Evolutionary conservation across 92 coral and sea anemone genomes (phyloP), one percentile per base, ranked within the genome.

Genomic region (Chrysogorgia sp.): DNA sequence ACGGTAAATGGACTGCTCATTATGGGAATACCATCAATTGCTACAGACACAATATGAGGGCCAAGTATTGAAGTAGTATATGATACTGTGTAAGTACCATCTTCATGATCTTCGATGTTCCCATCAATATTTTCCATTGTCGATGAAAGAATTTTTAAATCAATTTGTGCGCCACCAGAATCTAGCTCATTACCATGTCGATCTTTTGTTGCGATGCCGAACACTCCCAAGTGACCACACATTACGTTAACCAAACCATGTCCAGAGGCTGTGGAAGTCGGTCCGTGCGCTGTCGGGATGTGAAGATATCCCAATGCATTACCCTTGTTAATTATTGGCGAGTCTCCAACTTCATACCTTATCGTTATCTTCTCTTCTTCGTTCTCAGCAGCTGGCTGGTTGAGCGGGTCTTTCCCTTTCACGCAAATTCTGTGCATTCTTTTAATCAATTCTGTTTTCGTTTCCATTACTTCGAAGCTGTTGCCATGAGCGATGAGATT

Each of bases 381-480:
- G 31, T 23, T 43, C 22, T 71, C 30, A 14, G 47, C 62, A 29
- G n/a, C 43, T 3, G 63, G 43, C 19, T 71, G 61, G 47, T 45
- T 71, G 28, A 48, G 31, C 31, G 77, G 63, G n/a, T 71, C 77
- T 71, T 71, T 71, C 3, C 77, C 77, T 50, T 71, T 71, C 40
- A 48, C 77, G 20, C 77, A 71, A 71, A 71, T 71, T 33, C 77
- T 53, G 32, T 71, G 77, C 63, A 71, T 50, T 23, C 47, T 48
- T 71, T 52, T 48, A 10, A 71, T 71, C 29, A 71, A 32, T n/a
- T 35, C 77, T 23, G 77, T 50, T 71, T 71, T 71, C 10, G 77
- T 71, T 50, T 71, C 77, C 77, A 71, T 71, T n/a, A 50, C 77
- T 71, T 50, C 77, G 50, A 71, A 68, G 43, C 75, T 26, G 75